Evolutionary conservation across 2,888 invertebrate species (phyloP).

Genomic region (Hypomecis atomaria): DNA sequence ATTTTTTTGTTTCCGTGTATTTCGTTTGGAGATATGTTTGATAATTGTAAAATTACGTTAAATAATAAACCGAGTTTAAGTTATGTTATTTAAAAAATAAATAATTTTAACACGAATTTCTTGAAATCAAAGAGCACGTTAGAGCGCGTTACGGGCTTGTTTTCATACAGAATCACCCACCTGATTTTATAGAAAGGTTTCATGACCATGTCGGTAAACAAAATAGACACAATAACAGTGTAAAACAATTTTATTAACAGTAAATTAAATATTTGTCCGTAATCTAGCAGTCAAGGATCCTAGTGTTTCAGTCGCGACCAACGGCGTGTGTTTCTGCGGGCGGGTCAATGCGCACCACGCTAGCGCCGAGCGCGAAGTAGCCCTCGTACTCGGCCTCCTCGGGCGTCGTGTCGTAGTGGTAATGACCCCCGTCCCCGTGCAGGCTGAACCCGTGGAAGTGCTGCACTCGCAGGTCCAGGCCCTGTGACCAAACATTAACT

Average conservation of each 20-base stretch:
- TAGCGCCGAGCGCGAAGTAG: constrained; percentile 92
- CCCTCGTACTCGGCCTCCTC: constrained; percentile 94
- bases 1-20: too few relatives aligned
- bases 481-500: constrained; percentile 78
- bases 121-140: too few relatives aligned
- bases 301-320: constrained; percentile 88
- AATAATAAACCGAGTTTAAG: too few relatives aligned
- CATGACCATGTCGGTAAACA: background rate
- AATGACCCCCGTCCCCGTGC: constrained; percentile 96
- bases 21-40: too few relatives aligned
- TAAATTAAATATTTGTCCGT: constrained; percentile 9
- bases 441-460: constrained; percentile 97
- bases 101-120: too few relatives aligned
- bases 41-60: too few relatives aligned
- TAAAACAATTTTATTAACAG: constrained; percentile 12
- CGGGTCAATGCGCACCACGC: constrained; percentile 90
- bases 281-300: background rate
- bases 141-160: too few relatives aligned
- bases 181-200: background rate
- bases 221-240: background rate
- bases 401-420: constrained; percentile 97
- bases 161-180: too few relatives aligned
- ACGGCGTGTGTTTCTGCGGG: constrained; percentile 87
- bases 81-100: too few relatives aligned
- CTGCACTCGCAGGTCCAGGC: constrained; percentile 95